Evolutionary conservation across 2,888 invertebrate genomes (phyloP).

Genomic region (Parnassius mnemosyne): DNA sequence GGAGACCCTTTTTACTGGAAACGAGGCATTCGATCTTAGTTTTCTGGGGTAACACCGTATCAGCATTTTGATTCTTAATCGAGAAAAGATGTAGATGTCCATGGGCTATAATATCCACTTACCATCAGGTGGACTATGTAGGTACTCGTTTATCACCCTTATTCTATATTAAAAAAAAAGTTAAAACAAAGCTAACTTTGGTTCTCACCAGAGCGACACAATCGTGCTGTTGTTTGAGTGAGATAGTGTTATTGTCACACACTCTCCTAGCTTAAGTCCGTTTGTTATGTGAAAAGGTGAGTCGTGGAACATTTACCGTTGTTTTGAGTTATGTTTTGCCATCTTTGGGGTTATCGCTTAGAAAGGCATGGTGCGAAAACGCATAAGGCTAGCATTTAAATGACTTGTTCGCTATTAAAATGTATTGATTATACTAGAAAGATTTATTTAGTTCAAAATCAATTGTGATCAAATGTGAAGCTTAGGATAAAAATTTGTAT

Average conservation of each 20-base stretch:
- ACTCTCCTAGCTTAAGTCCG: slow-evolving; percentile 9
- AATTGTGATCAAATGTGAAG: not conserved
- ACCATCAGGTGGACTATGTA: no score
- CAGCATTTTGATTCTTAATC: no score
- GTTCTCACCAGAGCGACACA: no score
- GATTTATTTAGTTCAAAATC: not conserved
- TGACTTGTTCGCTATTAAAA: slow-evolving; percentile 1
- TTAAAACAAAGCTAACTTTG: no score
- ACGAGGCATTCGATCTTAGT: no score
- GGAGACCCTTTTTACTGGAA: no score
- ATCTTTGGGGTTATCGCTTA: not conserved
- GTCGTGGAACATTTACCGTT: not conserved
- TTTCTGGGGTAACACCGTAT: no score
- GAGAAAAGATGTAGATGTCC: no score
- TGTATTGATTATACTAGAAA: not conserved
- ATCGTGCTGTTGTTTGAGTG: slow-evolving; percentile 2
- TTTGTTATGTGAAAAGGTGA: slow-evolving; percentile 2
- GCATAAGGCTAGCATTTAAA: slow-evolving; percentile 6
- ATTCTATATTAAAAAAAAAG: no score
- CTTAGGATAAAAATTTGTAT: no score
- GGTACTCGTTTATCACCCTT: no score
- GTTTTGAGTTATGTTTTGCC: not conserved
- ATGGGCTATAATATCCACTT: no score
- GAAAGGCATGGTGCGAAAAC: not conserved
- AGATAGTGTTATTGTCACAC: slow-evolving; percentile 24